A percentile compares a stretch with the other conserved stretches of the same genome.
Conservation (phyloP, 2,888 invertebrate genomes). For the Cylloceria caligata region DNA sequence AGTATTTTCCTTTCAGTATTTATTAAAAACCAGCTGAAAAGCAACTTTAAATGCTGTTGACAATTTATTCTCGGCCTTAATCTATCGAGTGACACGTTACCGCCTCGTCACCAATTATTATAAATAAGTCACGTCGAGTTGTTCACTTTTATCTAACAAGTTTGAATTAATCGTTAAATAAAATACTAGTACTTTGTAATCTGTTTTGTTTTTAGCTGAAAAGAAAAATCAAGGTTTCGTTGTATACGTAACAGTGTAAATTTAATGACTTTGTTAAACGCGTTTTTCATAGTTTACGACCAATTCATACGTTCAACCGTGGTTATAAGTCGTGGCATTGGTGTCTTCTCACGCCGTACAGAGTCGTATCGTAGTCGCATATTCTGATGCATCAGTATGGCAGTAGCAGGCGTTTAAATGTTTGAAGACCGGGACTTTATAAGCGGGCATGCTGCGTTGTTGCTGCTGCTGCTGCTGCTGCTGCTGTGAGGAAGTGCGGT, state of each 20-base stretch:
- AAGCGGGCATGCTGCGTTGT: conserved; percentile 56
- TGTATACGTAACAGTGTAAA: not conserved
- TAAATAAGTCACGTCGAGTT: not conserved
- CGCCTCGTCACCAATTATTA: too few relatives aligned
- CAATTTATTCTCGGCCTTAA: too few relatives aligned
- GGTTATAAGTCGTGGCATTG: not conserved
- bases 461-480: conserved; percentile 44
- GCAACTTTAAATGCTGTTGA: not conserved
- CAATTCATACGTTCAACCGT: conserved; percentile 25
- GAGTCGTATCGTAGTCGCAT: conserved; percentile 12
- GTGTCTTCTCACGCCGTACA: not conserved
- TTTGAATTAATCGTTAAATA: not conserved
- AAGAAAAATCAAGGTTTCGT: not conserved
- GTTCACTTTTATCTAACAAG: not conserved
- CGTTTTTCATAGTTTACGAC: conserved; percentile 25
- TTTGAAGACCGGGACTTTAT: conserved; percentile 63
- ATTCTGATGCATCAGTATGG: conserved; percentile 47
- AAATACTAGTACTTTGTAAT: not conserved
- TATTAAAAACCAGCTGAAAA: not conserved
- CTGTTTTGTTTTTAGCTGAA: not conserved
- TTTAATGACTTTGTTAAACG: conserved; percentile 7
- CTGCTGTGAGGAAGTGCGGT: conserved; percentile 56
- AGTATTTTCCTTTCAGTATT: not conserved
- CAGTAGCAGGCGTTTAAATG: conserved; percentile 58
- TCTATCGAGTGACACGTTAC: too few relatives aligned